Percentiles rank a stretch among this genome's conserved stretches.
These are phyloP conservation scores for Drosophila infuscata DNA, from an alignment of 2,888 invertebrate species.

Conservation along the genomic window DNA sequence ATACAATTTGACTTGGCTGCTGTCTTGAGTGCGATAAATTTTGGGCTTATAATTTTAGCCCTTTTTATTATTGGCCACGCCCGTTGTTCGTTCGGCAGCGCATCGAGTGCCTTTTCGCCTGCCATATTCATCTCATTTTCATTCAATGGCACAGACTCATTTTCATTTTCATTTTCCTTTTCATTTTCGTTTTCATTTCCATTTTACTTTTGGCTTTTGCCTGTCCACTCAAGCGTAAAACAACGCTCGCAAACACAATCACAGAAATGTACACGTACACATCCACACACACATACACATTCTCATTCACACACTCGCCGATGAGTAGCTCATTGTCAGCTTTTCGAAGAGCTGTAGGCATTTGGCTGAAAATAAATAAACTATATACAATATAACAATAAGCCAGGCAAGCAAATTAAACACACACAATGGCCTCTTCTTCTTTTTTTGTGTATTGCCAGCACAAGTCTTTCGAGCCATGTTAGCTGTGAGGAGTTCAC, in stretches of 20 bases:
- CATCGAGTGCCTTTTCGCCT: constrained; percentile 18
- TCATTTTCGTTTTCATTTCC: constrained; percentile 49
- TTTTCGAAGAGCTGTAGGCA: constrained; percentile 39
- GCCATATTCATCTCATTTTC: constrained; percentile 50
- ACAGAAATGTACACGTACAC: constrained; percentile 13
- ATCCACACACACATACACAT: not conserved
- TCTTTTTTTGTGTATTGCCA: constrained; percentile 9
- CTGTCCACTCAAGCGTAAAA: constrained; percentile 66
- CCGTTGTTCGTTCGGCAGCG: constrained; percentile 1
- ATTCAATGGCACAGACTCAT: constrained; percentile 33
- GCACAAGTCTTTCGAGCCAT: constrained; percentile 31
- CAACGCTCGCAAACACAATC: constrained; percentile 59
- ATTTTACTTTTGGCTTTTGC: constrained; percentile 66
- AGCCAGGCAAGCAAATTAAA: constrained; percentile 72
- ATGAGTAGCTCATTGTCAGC: constrained; percentile 46
- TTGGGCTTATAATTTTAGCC: constrained; percentile 78
- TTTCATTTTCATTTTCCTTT: constrained; percentile 30
- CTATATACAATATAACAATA: constrained; percentile 70
- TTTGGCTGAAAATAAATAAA: constrained; percentile 70
- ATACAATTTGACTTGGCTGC: constrained; percentile 63
- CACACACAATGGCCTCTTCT: constrained; percentile 51
- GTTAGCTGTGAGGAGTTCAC: constrained; percentile 16
- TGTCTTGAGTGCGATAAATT: constrained; percentile 72
- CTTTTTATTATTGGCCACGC: constrained; percentile 58
- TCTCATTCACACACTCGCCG: not conserved